These are phyloP conservation scores for Sebastes schlegelii DNA, from an alignment of 2,113 vertebrate genomes.

Conservation along the genomic window DNA sequence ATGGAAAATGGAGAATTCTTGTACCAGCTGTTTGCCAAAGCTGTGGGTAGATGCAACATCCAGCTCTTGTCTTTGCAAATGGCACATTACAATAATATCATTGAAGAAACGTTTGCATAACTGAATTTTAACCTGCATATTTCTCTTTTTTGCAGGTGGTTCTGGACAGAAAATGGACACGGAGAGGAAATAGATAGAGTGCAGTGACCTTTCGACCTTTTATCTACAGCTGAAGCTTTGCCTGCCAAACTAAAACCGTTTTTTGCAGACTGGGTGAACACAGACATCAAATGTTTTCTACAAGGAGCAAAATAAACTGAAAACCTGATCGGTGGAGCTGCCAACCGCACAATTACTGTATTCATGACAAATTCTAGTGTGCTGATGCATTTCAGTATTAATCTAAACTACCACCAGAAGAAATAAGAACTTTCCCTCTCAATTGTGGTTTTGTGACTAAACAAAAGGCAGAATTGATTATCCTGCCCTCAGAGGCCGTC, in stretches of 20 bases:
- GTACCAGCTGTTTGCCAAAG: slow-evolving; percentile 24
- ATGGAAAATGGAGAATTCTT: slow-evolving; percentile 21
- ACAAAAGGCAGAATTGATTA: slow-evolving; percentile 18
- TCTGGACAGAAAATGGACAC: slow-evolving; percentile 30
- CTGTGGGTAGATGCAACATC: slow-evolving; percentile 5
- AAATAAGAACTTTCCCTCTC: slow-evolving; percentile 25
- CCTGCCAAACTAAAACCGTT: slow-evolving; percentile 16
- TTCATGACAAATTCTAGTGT: slow-evolving; percentile 13
- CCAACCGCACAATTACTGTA: background rate
- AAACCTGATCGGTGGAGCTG: slow-evolving; percentile 14
- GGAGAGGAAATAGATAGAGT: slow-evolving; percentile 12
- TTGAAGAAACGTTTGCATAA: background rate
- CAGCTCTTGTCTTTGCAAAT: slow-evolving; percentile 27
- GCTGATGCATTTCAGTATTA: slow-evolving; percentile 40
- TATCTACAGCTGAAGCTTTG: slow-evolving; percentile 9
- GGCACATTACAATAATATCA: slow-evolving; percentile 31
- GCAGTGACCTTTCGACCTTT: slow-evolving; percentile 13
- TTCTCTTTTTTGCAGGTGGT: slow-evolving; percentile 59
- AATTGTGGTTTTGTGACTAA: slow-evolving; percentile 27
- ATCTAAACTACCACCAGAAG: slow-evolving; percentile 17
- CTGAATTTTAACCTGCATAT: slow-evolving; percentile 30
- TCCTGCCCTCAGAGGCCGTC: slow-evolving; percentile 24
- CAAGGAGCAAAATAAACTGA: slow-evolving; percentile 49
- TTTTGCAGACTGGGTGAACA: slow-evolving; percentile 24
- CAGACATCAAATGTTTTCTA: slow-evolving; percentile 33